A percentile compares a stretch with the other conserved stretches of the same genome.
Evolutionary conservation across 1,140 invertebrate species (phyloP).

Genomic region (Calephelis virginiensis): DNA sequence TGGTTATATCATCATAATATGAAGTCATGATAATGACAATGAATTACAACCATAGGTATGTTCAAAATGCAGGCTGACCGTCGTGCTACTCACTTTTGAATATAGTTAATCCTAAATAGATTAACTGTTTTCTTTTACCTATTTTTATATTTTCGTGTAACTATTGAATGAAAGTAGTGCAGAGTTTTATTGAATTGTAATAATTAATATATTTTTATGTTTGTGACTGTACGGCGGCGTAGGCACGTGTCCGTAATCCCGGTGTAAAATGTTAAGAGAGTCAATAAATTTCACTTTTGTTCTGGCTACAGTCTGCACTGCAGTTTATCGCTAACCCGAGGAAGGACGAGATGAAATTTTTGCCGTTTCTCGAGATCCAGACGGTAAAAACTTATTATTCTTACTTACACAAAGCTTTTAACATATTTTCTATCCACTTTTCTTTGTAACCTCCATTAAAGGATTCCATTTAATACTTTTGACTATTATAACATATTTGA

Average conservation of each 20-base stretch:
- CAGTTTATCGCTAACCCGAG: slow-evolving; percentile 23
- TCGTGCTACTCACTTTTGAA: no score
- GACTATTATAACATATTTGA: not conserved
- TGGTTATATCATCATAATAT: no score
- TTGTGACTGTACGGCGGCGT: not conserved
- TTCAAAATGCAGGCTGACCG: no score
- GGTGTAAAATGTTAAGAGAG: slow-evolving; percentile 9
- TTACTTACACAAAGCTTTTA: slow-evolving; percentile 14
- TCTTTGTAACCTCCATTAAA: not conserved
- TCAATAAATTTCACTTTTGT: slow-evolving; percentile 19
- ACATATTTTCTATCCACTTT: slow-evolving; percentile 10
- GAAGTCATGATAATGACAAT: no score
- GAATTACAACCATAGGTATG: no score
- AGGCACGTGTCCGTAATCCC: slow-evolving; percentile 1
- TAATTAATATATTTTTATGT: not conserved
- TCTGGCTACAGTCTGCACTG: slow-evolving; percentile 20
- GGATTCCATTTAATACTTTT: not conserved
- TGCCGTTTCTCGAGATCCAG: slow-evolving; percentile 22
- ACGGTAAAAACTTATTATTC: slow-evolving; percentile 19
- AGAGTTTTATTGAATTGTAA: no score
- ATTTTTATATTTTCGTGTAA: no score
- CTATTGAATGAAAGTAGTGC: no score
- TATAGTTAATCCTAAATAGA: no score
- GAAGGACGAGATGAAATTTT: slow-evolving; percentile 23
- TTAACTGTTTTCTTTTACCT: no score